Conservation (phyloP, 2,113 vertebrate species). For the Tragelaphus buxtoni region DNA sequence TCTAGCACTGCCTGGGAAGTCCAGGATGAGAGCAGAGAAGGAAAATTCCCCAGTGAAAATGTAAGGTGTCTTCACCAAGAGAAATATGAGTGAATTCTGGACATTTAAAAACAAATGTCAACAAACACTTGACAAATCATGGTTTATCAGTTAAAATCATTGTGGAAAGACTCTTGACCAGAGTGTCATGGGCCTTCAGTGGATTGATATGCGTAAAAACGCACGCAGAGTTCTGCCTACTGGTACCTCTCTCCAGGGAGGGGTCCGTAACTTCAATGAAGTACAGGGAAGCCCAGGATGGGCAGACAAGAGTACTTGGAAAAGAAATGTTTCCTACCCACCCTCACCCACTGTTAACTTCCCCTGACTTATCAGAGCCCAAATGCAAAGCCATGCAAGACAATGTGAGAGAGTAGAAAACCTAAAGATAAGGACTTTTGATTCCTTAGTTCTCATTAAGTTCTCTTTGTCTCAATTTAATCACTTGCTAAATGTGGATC, state of each 20-base stretch:
- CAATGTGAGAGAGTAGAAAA: neutral
- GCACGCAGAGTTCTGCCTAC: neutral
- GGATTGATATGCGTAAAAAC: neutral
- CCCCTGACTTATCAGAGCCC: neutral
- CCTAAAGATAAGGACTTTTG: neutral
- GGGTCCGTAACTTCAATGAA: neutral
- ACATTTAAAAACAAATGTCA: neutral
- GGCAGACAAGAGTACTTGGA: neutral
- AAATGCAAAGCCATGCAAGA: neutral
- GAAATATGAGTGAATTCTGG: neutral
- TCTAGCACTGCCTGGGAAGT: neutral
- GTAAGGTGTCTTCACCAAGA: neutral
- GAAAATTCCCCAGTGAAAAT: neutral
- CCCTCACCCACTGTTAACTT: too few relatives aligned
- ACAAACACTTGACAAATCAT: neutral
- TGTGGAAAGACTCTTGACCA: neutral
- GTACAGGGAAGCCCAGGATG: neutral
- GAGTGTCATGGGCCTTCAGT: neutral
- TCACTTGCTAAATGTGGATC: neutral
- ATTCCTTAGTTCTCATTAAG: neutral
- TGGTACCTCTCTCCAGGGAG: neutral
- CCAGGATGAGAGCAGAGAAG: neutral
- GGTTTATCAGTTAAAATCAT: neutral
- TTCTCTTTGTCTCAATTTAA: neutral
- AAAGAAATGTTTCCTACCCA: neutral